A percentile compares a stretch with the other conserved stretches of the same genome.
Evolutionary conservation across 2,113 vertebrate species (phyloP).

Genomic region (Felis chaus): DNA sequence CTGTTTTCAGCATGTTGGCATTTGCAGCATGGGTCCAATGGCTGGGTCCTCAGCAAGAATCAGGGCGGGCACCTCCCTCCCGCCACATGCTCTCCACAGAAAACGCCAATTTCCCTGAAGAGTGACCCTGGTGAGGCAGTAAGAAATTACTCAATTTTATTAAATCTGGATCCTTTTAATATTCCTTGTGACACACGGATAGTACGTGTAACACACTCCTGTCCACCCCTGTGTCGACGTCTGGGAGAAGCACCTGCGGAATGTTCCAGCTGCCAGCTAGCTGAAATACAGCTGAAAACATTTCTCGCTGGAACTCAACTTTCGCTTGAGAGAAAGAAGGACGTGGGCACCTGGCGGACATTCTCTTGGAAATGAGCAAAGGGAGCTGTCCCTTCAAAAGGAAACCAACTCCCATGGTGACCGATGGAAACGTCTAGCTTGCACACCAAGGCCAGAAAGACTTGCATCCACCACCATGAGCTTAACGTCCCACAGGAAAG

Average conservation of each 20-base stretch:
- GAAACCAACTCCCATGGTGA: neutral
- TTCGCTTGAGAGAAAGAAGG: neutral
- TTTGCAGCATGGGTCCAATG: neutral
- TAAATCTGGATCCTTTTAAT: neutral
- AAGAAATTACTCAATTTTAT: no score
- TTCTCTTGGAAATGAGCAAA: neutral
- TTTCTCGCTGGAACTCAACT: neutral
- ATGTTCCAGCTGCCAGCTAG: accelerated
- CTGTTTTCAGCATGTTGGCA: no score
- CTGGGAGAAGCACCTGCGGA: accelerated
- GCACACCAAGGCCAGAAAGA: neutral
- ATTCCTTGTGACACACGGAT: accelerated
- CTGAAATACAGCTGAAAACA: neutral
- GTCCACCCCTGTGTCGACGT: accelerated
- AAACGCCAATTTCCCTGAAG: accelerated
- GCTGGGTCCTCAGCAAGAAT: no score
- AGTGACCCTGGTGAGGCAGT: neutral
- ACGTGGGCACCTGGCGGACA: neutral
- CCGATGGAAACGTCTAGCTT: neutral
- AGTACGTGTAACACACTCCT: accelerated
- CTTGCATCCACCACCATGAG: neutral
- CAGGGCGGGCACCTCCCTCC: neutral
- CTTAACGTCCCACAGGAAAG: accelerated
- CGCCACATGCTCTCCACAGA: neutral
- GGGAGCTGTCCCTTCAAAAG: neutral